These are phyloP conservation scores for Silurus lanzhouensis DNA, from an alignment of 2,797 vertebrate genomes.

Conservation along the genomic window DNA sequence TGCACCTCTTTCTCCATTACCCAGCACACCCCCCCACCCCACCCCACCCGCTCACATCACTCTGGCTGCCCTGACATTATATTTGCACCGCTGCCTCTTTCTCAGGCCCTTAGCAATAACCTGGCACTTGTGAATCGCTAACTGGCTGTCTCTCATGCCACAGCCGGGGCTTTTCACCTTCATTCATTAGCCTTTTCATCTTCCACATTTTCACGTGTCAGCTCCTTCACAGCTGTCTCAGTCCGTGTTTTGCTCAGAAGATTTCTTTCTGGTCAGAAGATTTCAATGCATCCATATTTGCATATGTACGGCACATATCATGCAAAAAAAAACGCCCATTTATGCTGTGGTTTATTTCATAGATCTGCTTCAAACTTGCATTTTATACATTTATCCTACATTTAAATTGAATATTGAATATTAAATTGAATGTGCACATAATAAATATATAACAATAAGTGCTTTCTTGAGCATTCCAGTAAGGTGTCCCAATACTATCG, in stretches of 20 bases:
- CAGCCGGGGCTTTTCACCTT: slow-evolving; percentile 41
- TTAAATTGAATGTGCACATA: too few species aligned
- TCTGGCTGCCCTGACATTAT: slow-evolving; percentile 42
- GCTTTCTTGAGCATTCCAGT: too few species aligned
- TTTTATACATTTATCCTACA: too few species aligned
- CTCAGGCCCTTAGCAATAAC: slow-evolving; percentile 49
- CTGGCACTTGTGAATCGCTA: slow-evolving; percentile 46
- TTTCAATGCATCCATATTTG: too few species aligned
- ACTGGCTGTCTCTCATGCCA: slow-evolving; percentile 41
- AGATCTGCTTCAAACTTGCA: too few species aligned
- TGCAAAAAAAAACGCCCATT: too few species aligned
- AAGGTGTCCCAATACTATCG: too few species aligned
- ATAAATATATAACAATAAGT: too few species aligned
- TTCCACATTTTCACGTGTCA: slow-evolving; percentile 48
- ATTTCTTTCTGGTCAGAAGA: slow-evolving; percentile 32
- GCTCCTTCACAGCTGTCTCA: slow-evolving; percentile 58
- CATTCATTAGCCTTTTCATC: slow-evolving; percentile 57
- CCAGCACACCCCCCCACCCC: neutral
- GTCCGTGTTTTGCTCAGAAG: slow-evolving; percentile 39
- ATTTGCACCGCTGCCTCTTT: slow-evolving; percentile 44
- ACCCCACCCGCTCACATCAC: slow-evolving; percentile 18
- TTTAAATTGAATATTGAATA: too few species aligned
- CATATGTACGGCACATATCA: too few species aligned
- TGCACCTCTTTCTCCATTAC: too few species aligned
- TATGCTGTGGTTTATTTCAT: neutral